Evolutionary conservation across 2,797 vertebrate genomes (phyloP), one percentile per base, ranked within the genome.

Genomic region (Eulemur mongoz): DNA sequence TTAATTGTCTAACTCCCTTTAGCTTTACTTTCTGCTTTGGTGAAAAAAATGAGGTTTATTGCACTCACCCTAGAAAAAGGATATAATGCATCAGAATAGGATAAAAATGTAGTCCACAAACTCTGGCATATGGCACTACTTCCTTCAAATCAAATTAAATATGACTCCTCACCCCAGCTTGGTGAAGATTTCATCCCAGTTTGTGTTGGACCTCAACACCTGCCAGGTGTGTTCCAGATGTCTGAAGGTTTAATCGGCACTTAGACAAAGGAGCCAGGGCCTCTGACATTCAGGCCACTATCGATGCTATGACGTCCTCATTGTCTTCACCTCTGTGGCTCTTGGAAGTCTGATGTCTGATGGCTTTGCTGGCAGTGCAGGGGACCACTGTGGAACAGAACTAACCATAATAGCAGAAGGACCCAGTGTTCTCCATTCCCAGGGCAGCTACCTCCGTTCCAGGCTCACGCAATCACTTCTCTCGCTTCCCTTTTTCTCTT

Each of bases 381-480:
- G 20, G 32, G 20, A 13, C 35, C 25, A 5, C 10, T 13, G 0
- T 27, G 4, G 40, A 48, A 5, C 6, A 14, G 3, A 32, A n/a
- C 0, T 30, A 65, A 65, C 1, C 1, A 0, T 1, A 15, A 11
- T 4, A 45, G 12, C 2, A 9, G 0, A 10, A 13, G 15, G 1
- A n/a, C 5, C 25, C 3, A 22, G 25, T 1, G 17, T 20, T 18
- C 38, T 32, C 18, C 9, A 8, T 15, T 13, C 38, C 20, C 13
- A 1, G 1, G 6, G 30, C 0, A 4, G 9, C 65, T 40, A 12
- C 18, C 45, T 25, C 12, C 61, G 18, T 35, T 48, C 40, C 35
- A 54, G 13, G 14, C 18, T 32, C n/a, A 14, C 2, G 18, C 0
- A 13, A 13, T 7, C 1, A 1, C 13, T 43, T 48, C 23, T 25